These are phyloP conservation scores for Gallinago media DNA, from an alignment of 2,113 vertebrate genomes.

Conservation along the genomic window DNA sequence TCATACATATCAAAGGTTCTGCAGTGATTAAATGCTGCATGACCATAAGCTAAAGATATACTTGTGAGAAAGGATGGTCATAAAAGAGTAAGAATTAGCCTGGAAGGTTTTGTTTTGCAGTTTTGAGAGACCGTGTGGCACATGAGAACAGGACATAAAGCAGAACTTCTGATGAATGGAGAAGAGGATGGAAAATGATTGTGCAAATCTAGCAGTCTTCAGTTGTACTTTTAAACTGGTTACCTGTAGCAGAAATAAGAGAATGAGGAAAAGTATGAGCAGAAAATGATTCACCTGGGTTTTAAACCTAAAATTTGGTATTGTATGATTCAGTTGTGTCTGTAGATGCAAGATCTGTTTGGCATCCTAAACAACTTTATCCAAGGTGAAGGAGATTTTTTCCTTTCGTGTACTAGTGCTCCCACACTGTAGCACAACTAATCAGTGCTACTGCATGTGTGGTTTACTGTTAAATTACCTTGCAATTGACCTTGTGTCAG, in stretches of 20 bases:
- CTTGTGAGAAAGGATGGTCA: background rate
- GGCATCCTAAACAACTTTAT: background rate
- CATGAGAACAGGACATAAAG: background rate
- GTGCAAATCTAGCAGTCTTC: background rate
- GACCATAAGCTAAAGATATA: background rate
- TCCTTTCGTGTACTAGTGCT: background rate
- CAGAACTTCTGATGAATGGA: background rate
- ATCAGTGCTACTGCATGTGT: background rate
- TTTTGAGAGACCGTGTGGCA: background rate
- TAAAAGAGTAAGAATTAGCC: background rate
- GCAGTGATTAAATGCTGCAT: background rate
- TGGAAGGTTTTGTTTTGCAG: background rate
- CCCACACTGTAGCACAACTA: background rate
- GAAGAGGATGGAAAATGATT: background rate
- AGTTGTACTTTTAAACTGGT: background rate
- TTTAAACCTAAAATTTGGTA: background rate
- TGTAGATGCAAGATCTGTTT: background rate
- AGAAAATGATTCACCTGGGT: background rate
- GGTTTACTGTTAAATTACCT: background rate
- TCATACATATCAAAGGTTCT: background rate
- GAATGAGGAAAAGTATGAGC: no score
- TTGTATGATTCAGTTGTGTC: background rate
- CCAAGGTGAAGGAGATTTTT: background rate
- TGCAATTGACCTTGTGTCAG: background rate
- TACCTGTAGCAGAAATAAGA: background rate